Percentiles rank a stretch among this genome's conserved stretches.
Conservation (phyloP, 2,888 invertebrate species). For the Ecdyonurus torrentis region DNA sequence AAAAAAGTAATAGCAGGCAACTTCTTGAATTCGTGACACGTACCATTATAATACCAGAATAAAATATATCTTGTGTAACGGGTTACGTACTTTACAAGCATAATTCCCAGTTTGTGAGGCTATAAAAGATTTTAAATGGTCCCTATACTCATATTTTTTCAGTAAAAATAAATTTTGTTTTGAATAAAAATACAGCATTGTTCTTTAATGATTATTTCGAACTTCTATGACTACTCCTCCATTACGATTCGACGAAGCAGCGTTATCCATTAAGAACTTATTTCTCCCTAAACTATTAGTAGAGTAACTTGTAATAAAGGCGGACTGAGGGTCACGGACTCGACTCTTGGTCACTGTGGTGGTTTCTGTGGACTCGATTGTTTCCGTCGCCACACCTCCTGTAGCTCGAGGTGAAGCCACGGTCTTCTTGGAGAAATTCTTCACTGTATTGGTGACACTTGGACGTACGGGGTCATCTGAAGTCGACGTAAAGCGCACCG, state of each 20-base stretch:
- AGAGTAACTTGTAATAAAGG: constrained; percentile 20
- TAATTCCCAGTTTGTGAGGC: too few relatives aligned
- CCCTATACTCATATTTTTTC: too few relatives aligned
- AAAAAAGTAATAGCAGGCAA: too few relatives aligned
- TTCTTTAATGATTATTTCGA: constrained; percentile 27
- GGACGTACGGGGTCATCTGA: constrained; percentile 48
- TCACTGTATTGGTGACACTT: constrained; percentile 51
- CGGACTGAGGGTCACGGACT: constrained; percentile 32
- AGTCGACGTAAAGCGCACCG: constrained; percentile 48
- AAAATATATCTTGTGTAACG: too few relatives aligned
- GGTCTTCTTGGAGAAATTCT: constrained; percentile 49
- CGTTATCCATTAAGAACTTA: constrained; percentile 37
- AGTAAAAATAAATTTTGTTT: too few relatives aligned
- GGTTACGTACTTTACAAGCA: too few relatives aligned
- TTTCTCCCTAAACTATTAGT: constrained; percentile 3
- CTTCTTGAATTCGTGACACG: too few relatives aligned
- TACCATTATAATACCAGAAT: too few relatives aligned
- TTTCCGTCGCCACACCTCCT: constrained; percentile 32
- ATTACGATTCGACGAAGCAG: constrained; percentile 23
- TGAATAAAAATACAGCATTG: too few relatives aligned
- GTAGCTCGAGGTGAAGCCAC: constrained; percentile 46
- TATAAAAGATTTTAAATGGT: too few relatives aligned
- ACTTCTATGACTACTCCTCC: constrained; percentile 45
- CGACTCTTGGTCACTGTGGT: constrained; percentile 51
- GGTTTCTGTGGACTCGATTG: constrained; percentile 51